phyloP scores from a whole-genome alignment of 2,888 invertebrate genomes.

The Ormyrus rosae region DNA sequence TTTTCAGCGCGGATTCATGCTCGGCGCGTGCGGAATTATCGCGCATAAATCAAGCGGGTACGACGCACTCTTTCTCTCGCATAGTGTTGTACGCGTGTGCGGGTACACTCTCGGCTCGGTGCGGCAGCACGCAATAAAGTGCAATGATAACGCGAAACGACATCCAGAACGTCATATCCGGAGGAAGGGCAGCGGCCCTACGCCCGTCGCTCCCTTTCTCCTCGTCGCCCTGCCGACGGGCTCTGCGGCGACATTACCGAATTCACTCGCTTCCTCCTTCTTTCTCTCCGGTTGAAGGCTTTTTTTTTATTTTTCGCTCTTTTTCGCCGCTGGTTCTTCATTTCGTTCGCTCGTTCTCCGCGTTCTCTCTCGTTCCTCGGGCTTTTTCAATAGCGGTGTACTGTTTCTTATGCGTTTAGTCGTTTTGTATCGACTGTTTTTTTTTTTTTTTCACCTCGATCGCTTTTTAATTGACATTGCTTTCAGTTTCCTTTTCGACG shows the following conservation, averaged over 20 bases:
- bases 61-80: not conserved
- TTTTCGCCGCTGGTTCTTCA: conserved; percentile 3
- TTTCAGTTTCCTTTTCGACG: no score
- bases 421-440: not conserved
- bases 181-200: conserved; percentile 60
- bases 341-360: conserved; percentile 8
- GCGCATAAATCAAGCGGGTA: conserved; percentile 61
- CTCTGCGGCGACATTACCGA: not conserved
- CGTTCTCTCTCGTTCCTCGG: conserved; percentile 18
- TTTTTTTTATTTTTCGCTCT: not conserved
- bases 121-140: conserved; percentile 63
- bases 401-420: conserved; percentile 19
- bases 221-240: not conserved
- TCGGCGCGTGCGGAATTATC: conserved; percentile 53
- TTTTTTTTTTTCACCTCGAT: no score
- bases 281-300: not conserved
- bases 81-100: not conserved
- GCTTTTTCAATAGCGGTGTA: conserved; percentile 2
- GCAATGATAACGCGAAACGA: conserved; percentile 67
- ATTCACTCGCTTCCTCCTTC: conserved; percentile 44
- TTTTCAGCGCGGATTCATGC: conserved; percentile 53
- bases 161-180: conserved; percentile 64
- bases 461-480: no score
- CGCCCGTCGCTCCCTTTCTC: conserved; percentile 47
- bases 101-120: conserved; percentile 20